phyloP scores from a whole-genome alignment of 2,888 invertebrate genomes.

The Phrixothrix hirtus region DNA sequence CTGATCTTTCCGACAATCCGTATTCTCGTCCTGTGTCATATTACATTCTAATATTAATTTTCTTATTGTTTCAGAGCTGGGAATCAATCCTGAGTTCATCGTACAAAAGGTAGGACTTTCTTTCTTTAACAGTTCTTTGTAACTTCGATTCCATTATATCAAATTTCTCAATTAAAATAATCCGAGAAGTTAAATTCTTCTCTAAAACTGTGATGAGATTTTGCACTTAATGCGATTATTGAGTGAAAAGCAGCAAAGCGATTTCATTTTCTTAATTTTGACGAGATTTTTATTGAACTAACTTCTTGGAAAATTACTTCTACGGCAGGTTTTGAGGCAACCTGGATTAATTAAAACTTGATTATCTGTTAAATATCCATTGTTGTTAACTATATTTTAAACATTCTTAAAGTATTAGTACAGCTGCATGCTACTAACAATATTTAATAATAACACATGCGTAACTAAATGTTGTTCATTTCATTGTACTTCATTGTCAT shows the following conservation, averaged over 20 bases:
- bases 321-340: slow-evolving; percentile 22
- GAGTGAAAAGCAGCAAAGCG: slow-evolving; percentile 29
- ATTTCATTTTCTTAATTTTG: slow-evolving; percentile 30
- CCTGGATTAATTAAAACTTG: slow-evolving; percentile 22
- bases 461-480: too few species aligned
- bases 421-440: too few species aligned
- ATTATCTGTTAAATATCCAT: slow-evolving; percentile 11
- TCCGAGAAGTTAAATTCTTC: slow-evolving; percentile 29
- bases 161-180: slow-evolving; percentile 31
- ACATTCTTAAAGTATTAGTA: too few species aligned
- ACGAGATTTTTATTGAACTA: slow-evolving; percentile 29
- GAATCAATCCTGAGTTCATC: slow-evolving; percentile 45
- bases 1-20: slow-evolving; percentile 14
- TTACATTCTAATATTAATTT: slow-evolving; percentile 19
- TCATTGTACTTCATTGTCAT: too few species aligned
- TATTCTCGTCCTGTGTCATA: slow-evolving; percentile 11
- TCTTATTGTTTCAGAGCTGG: slow-evolving; percentile 40
- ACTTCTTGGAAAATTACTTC: slow-evolving; percentile 24
- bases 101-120: slow-evolving; percentile 41
- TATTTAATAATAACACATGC: not conserved
- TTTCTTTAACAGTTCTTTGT: slow-evolving; percentile 5
- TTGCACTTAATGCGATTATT: slow-evolving; percentile 32
- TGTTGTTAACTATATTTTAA: too few species aligned
- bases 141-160: slow-evolving; percentile 25
- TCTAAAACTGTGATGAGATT: slow-evolving; percentile 29